Conservation (phyloP, 2,797 vertebrate genomes). For the Paguma larvata region DNA sequence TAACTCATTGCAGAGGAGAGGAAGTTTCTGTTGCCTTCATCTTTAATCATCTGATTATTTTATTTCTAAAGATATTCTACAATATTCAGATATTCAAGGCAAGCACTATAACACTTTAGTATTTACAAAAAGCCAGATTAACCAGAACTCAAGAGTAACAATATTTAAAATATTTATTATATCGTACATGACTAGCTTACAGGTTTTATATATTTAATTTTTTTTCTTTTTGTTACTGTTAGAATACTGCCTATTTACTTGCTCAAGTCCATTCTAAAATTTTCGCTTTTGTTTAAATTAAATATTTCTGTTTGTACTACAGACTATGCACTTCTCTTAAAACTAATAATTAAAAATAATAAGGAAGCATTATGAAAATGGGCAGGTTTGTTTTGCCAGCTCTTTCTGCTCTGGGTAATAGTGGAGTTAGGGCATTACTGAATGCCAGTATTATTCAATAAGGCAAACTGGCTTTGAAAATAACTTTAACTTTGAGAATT, state of each 20-base stretch:
- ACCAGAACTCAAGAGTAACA: neutral
- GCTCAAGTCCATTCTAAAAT: slow-evolving; percentile 5
- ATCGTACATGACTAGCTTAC: neutral
- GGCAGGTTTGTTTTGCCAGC: neutral
- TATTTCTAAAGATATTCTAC: slow-evolving; percentile 19
- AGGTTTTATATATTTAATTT: neutral
- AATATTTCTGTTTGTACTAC: slow-evolving; percentile 46
- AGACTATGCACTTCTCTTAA: neutral
- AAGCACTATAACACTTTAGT: neutral
- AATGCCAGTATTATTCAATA: slow-evolving; percentile 11
- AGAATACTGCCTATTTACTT: slow-evolving; percentile 6
- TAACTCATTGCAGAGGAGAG: neutral
- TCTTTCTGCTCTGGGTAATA: slow-evolving; percentile 57
- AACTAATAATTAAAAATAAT: neutral
- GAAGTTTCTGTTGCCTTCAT: neutral
- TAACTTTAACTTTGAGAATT: slow-evolving; percentile 5
- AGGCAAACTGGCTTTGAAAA: slow-evolving; percentile 57
- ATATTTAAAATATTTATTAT: neutral
- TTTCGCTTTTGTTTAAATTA: slow-evolving; percentile 64
- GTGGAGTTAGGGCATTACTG: slow-evolving; percentile 24
- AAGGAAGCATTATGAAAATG: neutral
- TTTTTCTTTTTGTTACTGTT: neutral
- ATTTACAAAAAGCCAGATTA: neutral
- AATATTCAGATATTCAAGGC: neutral
- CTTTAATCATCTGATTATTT: neutral